Percentiles rank a stretch among this genome's conserved stretches.
phyloP scores from a whole-genome alignment of 2,888 invertebrate genomes.

The Eutolmus rufibarbis region DNA sequence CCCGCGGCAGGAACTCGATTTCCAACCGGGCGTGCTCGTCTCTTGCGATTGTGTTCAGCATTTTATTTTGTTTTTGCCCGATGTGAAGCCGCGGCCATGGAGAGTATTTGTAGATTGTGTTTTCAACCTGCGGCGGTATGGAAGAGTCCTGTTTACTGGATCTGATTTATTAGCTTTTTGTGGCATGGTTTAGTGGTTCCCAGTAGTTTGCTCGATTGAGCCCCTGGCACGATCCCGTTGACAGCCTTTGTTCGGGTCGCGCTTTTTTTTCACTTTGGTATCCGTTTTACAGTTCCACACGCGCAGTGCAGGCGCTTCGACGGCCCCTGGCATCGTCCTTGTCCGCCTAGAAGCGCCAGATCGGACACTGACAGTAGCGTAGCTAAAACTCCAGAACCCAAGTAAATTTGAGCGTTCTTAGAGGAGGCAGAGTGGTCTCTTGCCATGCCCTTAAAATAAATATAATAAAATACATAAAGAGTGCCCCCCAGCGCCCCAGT shows the following conservation, averaged over 20 bases:
- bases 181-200: not conserved
- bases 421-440: not conserved
- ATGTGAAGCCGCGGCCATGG: conserved; percentile 52
- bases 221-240: not conserved
- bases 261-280: not conserved
- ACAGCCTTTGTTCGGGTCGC: conserved; percentile 6
- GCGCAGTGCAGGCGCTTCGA: not conserved
- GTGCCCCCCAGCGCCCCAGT: not conserved
- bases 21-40: not conserved
- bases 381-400: not conserved
- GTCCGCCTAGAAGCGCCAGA: not conserved
- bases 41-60: conserved; percentile 9
- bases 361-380: not conserved
- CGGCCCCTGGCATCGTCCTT: not conserved
- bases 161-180: conserved; percentile 6
- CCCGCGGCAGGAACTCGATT: not conserved
- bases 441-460: conserved; percentile 5
- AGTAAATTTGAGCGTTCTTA: not conserved
- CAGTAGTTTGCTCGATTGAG: not conserved
- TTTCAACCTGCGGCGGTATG: conserved; percentile 62
- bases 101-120: conserved; percentile 62
- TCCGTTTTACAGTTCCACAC: not conserved
- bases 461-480: not conserved
- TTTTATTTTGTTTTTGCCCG: conserved; percentile 25
- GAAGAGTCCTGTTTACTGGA: conserved; percentile 31